Conservation (phyloP, 2,113 vertebrate genomes). For the Rynchops niger region DNA sequence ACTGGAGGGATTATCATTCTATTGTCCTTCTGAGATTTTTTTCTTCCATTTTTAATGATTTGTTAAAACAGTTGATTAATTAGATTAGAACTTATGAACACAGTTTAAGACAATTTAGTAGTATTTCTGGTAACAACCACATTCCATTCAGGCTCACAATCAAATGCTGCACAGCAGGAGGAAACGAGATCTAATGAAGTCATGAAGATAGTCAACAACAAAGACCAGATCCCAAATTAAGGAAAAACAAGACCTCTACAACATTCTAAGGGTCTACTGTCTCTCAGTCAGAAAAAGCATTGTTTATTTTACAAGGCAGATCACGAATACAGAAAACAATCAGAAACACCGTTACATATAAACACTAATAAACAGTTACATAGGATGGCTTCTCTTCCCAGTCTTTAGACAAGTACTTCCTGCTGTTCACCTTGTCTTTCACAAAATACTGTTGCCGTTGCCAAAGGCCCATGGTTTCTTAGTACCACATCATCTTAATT, state of each 20-base stretch:
- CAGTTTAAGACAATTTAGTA: neutral
- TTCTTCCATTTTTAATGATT: neutral
- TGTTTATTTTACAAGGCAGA: neutral
- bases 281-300: neutral
- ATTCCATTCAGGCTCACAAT: neutral
- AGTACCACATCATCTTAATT: neutral
- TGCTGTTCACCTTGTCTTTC: neutral
- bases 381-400: neutral
- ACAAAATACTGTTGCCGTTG: neutral
- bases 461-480: neutral
- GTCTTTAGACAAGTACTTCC: neutral
- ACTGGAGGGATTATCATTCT: neutral
- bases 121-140: neutral
- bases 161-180: neutral
- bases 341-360: neutral
- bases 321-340: neutral
- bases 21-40: neutral
- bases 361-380: neutral
- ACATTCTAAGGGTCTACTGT: neutral
- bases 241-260: neutral
- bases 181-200: neutral
- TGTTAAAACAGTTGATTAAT: neutral
- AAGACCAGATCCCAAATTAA: neutral
- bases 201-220: neutral
- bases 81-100: neutral